These are phyloP conservation scores for Ginglymostoma cirratum DNA, from an alignment of 2,113 vertebrate genomes.

Conservation along the genomic window DNA sequence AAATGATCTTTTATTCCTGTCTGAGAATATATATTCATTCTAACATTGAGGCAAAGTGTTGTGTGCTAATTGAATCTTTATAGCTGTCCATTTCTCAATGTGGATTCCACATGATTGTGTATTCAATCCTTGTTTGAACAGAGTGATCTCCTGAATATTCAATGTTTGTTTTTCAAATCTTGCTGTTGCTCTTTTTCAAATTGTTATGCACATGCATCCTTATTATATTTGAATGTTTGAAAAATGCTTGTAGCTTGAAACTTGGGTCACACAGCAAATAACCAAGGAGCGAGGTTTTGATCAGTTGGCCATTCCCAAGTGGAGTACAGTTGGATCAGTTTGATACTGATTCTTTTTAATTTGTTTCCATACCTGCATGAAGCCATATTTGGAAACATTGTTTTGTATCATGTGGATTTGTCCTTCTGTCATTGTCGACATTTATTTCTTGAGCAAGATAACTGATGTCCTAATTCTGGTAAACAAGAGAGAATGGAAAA, in stretches of 20 bases:
- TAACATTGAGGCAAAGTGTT: background rate
- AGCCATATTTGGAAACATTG: background rate
- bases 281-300: background rate
- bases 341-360: background rate
- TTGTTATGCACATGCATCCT: background rate
- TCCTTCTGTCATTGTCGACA: background rate
- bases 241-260: background rate
- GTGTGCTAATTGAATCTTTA: slow-evolving; percentile 13
- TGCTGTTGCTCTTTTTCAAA: slow-evolving; percentile 14
- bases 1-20: slow-evolving; percentile 13
- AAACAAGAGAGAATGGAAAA: background rate
- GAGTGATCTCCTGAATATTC: background rate
- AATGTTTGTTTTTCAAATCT: slow-evolving; percentile 16
- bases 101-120: background rate
- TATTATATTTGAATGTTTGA: background rate
- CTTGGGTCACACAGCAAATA: background rate
- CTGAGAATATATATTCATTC: background rate
- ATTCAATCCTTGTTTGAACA: background rate
- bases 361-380: background rate
- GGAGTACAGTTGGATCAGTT: background rate
- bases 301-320: background rate
- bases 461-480: background rate
- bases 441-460: background rate
- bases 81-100: slow-evolving; percentile 18
- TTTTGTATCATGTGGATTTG: background rate